phyloP scores from a whole-genome alignment of 2,888 invertebrate species.

The Terebella lapidaria region DNA sequence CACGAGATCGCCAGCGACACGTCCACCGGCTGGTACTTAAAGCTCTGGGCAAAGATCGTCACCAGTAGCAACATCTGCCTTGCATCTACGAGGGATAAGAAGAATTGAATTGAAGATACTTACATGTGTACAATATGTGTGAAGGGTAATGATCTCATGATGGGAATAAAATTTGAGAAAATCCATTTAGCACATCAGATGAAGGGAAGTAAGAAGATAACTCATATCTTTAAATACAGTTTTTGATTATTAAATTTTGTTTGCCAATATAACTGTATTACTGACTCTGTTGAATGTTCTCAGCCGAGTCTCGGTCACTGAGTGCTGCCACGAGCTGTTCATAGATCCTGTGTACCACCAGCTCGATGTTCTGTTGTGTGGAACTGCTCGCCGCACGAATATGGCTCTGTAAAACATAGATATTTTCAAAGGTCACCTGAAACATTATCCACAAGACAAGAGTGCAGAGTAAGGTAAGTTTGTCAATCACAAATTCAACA shows the following conservation, averaged over 20 bases:
- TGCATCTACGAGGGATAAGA: constrained; percentile 30
- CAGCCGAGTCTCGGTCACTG: constrained; percentile 12
- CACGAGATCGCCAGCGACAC: constrained; percentile 60
- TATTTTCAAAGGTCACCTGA: too few species aligned
- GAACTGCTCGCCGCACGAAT: constrained; percentile 57
- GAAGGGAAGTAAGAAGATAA: not conserved
- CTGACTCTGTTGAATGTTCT: too few species aligned
- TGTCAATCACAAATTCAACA: too few species aligned
- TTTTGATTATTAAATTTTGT: too few species aligned
- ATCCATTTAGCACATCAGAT: not conserved
- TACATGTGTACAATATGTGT: too few species aligned
- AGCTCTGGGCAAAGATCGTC: constrained; percentile 60
- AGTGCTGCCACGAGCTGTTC: constrained; percentile 57
- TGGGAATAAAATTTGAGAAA: not conserved
- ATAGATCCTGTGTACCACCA: constrained; percentile 59
- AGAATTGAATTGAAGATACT: constrained; percentile 9
- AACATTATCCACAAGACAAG: too few species aligned
- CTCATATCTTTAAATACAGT: too few species aligned
- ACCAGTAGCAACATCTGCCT: constrained; percentile 56
- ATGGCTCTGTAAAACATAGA: constrained; percentile 52
- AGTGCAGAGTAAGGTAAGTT: too few species aligned
- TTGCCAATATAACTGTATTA: too few species aligned
- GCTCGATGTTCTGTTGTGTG: constrained; percentile 58
- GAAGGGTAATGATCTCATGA: too few species aligned
- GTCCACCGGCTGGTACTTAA: constrained; percentile 59